Base-by-base conservation (phyloP, 2,888 invertebrate species). In the Melanargia galathea region DNA sequence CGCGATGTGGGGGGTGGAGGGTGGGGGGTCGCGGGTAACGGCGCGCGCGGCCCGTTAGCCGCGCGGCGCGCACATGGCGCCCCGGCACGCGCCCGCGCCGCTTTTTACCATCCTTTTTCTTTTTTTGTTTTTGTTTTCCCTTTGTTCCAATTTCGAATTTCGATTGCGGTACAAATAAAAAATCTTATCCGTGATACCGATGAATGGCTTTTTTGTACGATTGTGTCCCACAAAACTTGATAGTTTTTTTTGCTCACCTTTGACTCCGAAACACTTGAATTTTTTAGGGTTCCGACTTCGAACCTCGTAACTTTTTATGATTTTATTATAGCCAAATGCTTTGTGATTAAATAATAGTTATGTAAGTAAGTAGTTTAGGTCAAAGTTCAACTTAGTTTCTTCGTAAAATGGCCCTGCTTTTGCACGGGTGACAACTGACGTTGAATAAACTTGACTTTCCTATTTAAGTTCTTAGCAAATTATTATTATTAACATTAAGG, bases 11-110 rank as follows among this genome's bases (percentile, higher is more conserved):
- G 63, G 49, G 65, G 51, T 51, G 63, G 8, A 62, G 49, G 55
- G 64, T 46, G 48, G 38, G 54, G 62, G 59, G 58, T 60, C 65
- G 61, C n/a, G n/a, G n/a, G n/a, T 86, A 87, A 87, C 87, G 87
- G 87, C 82, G 78, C 75, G 82, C 83, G 77, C 80, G 71, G 70
- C 88, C 88, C 75, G 75, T 75, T 75, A 73, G 63, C 82, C 79
- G 79, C 85, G 83, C 84, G 63, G 82, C 79, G 79, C 85, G 90
- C 90, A 90, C 90, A 90, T 90, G 90, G 88, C 88, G 89, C 87
- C 75, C 68, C 78, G 90, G 90, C 90, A 90, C 91, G 91, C 90
- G 91, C 87, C 83, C 81, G 79, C 80, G 79, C 81, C 71, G 71
- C 84, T 88, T 89, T 90, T 89, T 89, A 82, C 79, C 71, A 73